Base-by-base conservation (phyloP, 2,113 vertebrate species). In the Vulpes ferrilata region DNA sequence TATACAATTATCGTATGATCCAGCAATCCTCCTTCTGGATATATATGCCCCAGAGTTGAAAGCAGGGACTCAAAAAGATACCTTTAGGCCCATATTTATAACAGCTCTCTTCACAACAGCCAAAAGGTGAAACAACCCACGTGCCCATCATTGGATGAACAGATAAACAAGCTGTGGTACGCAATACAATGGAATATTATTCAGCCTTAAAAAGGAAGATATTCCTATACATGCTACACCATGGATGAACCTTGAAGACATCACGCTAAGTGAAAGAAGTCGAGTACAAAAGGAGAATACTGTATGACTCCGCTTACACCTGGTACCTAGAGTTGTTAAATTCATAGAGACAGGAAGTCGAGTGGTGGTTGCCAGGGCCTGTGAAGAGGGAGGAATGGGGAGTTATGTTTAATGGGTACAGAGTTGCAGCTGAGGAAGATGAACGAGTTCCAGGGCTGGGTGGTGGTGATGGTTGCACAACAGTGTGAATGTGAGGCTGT, bases 191-290 rank as follows among this genome's bases (percentile, higher is more conserved):
- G 51, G 35, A 80, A 55, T 67, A 80, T 62, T 74, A 88, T 48
- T 84, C 20, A 30, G n/a, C 32, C 48, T 88, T 93, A 62, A 78
- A 89, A 96, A 96, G 25, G 73, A 84, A 88, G 35, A 3, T 27
- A 90, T 73, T 93, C 60, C 11, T 48, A 71, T 23, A 60, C 59
- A 27, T 65, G 74, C 27, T 84, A 27, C 38, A 55, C 43, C 7
- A n/a, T 35, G 48, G 59, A 53, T 87, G 35, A 93, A 27, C 12
- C 15, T 51, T 71, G 86, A 88, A 93, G 90, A 88, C 30, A 17
- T 79, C 78, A 57, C 35, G 23, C 60, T 71, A 53, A 94, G 43
- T 90, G 64, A 91, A 88, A 83, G 30, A 87, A 95, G 30, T 13
- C 9, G 62, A 20, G 84, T 16, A 69, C 27, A 35, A 51, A 85